Evolutionary conservation across 2,797 vertebrate genomes (phyloP), one percentile per base, ranked within the genome.

Genomic region (Columba guinea): DNA sequence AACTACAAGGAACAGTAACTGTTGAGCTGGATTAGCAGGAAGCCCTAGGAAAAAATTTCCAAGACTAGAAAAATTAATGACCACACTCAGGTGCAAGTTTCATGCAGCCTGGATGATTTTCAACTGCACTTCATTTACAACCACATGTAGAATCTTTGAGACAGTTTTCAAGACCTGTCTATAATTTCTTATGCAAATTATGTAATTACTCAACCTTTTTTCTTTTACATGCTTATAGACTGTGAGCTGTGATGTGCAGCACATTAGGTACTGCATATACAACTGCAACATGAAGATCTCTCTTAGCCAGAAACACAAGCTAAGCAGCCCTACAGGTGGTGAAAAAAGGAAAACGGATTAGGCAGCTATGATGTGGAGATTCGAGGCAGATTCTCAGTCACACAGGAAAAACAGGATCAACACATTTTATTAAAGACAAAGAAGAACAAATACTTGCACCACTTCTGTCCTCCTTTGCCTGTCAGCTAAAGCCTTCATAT

Each of bases 1-100:
- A 95, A 95, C 81, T 91, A 91, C 62, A 91, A 58, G 30, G 89
- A 53, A 60, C 37, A 80, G 78, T 32, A 85, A 93, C 53, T 44
- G 77, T 92, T 89, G 70, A 92, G 22, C 90, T 87, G 94, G 96
- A 96, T 79, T 92, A 96, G 46, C 92, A 92, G 81, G 93, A 95
- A 95, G 71, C 46, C 68, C 60, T 56, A 80, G 86, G 76, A 95
- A 93, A 78, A 93, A 49, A 62, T 13, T 89, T 89, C 82, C 89
- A 95, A 94, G 58, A 41, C 51, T 81, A 32, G 41, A 71, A 95
- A 80, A 1, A 0, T 44, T 91, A 94, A 86, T 91, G 83, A 86
- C 76, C 85, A 88, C 62, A 81, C 86, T 84, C 27, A 93, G 85
- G 90, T 81, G 65, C 79, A 90, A 85, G 81, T 71, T 95, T 48